Evolutionary conservation across 1,140 invertebrate species (phyloP).

Genomic region (Solenopsis fugax): DNA sequence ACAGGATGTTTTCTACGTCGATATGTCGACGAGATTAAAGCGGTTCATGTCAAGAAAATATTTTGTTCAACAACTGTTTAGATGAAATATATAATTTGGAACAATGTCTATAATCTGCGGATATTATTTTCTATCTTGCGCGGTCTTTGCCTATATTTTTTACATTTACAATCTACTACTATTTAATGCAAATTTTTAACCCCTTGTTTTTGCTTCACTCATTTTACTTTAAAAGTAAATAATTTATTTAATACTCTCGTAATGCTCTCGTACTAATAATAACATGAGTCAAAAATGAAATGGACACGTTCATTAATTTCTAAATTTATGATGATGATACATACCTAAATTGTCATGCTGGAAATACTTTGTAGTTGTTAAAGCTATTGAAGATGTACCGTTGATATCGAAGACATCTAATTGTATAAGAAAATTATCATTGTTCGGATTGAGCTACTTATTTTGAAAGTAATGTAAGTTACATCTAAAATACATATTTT

Average conservation of each 20-base stretch:
- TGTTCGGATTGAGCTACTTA: background rate
- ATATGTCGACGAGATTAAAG: background rate
- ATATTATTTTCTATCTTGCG: conserved; percentile 6
- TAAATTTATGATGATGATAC: conserved; percentile 32
- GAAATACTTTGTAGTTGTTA: conserved; percentile 32
- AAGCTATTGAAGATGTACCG: background rate
- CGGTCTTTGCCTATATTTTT: background rate
- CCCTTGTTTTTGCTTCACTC: background rate
- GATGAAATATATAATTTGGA: conserved; percentile 13
- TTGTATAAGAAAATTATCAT: background rate
- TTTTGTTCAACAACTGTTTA: background rate
- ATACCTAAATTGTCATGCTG: conserved; percentile 38
- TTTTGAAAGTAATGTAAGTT: conserved; percentile 7
- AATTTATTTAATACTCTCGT: background rate
- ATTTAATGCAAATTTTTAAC: conserved; percentile 3
- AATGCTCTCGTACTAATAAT: background rate
- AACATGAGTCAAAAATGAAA: background rate
- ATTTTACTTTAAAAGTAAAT: background rate
- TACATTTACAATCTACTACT: background rate
- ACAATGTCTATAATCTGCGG: background rate
- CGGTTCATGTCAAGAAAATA: conserved; percentile 4
- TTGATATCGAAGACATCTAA: conserved; percentile 3
- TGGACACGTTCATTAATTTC: background rate
- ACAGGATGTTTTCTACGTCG: conserved; percentile 44
- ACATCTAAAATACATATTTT: conserved; percentile 19